These are phyloP conservation scores for Pinctada fucata DNA, from an alignment of 2,888 invertebrate genomes.

Conservation along the genomic window DNA sequence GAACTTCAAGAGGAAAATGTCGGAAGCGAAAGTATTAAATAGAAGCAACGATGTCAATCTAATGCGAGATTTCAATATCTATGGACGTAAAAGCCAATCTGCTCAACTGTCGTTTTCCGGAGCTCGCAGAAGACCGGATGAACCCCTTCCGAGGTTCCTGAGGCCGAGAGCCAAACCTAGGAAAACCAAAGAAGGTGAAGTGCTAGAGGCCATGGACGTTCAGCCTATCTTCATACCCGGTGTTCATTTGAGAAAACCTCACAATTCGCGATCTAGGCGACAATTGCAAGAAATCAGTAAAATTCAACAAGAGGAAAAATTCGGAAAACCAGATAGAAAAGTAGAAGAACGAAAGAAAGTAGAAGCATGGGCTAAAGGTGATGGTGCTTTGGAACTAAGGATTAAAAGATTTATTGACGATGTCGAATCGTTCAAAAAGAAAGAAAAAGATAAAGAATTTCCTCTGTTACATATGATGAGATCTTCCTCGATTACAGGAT, in stretches of 20 bases:
- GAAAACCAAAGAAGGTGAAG: slow-evolving; percentile 33
- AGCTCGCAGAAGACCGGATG: slow-evolving; percentile 18
- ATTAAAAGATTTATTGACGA: slow-evolving; percentile 47
- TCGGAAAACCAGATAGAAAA: slow-evolving; percentile 46
- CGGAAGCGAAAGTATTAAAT: slow-evolving; percentile 14
- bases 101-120: slow-evolving; percentile 10
- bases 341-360: slow-evolving; percentile 46
- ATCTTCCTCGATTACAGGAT: background rate
- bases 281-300: slow-evolving; percentile 52
- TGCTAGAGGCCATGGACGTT: slow-evolving; percentile 34
- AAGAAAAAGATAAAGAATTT: slow-evolving; percentile 19
- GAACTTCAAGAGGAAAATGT: slow-evolving; percentile 4
- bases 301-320: slow-evolving; percentile 50
- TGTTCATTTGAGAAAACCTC: slow-evolving; percentile 44
- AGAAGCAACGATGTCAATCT: background rate
- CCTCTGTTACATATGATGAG: background rate
- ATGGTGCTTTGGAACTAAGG: slow-evolving; percentile 36
- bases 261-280: slow-evolving; percentile 49
- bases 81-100: background rate
- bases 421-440: slow-evolving; percentile 52
- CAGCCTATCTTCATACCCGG: slow-evolving; percentile 43
- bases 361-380: slow-evolving; percentile 47
- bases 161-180: slow-evolving; percentile 21
- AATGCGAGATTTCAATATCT: background rate
- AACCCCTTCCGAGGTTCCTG: slow-evolving; percentile 11